Percentiles rank a stretch among this genome's conserved stretches.
These are phyloP conservation scores for Hyperoplus immaculatus DNA, from an alignment of 2,797 vertebrate species.

Conservation along the genomic window DNA sequence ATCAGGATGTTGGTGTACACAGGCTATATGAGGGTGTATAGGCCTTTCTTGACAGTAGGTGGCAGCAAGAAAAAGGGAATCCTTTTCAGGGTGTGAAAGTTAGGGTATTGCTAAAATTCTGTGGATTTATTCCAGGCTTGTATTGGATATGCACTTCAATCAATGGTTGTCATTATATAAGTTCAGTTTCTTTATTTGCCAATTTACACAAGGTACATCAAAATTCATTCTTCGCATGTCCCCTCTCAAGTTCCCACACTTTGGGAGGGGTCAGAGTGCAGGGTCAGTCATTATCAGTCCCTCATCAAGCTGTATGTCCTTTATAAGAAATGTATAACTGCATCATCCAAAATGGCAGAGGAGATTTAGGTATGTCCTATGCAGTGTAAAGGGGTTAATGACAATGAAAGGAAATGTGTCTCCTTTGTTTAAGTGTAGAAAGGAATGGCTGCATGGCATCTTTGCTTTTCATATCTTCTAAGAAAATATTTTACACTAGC, in stretches of 20 bases:
- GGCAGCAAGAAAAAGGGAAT: conserved; percentile 66
- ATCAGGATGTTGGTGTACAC: not conserved
- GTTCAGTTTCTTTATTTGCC: no score
- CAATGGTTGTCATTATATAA: not conserved
- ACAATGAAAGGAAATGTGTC: not conserved
- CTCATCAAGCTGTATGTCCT: not conserved
- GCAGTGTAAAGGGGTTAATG: not conserved
- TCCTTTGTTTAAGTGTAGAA: not conserved
- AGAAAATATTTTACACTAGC: not conserved
- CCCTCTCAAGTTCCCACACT: no score
- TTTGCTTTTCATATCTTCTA: not conserved
- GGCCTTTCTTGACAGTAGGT: conserved; percentile 56
- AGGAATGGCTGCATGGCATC: no score
- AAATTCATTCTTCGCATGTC: no score
- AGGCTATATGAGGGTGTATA: not conserved
- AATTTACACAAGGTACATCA: no score
- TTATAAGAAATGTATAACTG: not conserved
- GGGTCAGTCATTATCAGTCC: no score
- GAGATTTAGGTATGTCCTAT: not conserved
- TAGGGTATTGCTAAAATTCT: not conserved
- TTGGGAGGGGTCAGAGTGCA: no score
- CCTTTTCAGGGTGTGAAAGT: not conserved
- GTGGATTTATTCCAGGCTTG: not conserved
- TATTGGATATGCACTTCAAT: not conserved
- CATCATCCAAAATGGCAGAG: not conserved